A percentile compares a stretch with the other conserved stretches of the same genome.
phyloP scores from a whole-genome alignment of 1,140 invertebrate genomes.

The Cydia pomonella region DNA sequence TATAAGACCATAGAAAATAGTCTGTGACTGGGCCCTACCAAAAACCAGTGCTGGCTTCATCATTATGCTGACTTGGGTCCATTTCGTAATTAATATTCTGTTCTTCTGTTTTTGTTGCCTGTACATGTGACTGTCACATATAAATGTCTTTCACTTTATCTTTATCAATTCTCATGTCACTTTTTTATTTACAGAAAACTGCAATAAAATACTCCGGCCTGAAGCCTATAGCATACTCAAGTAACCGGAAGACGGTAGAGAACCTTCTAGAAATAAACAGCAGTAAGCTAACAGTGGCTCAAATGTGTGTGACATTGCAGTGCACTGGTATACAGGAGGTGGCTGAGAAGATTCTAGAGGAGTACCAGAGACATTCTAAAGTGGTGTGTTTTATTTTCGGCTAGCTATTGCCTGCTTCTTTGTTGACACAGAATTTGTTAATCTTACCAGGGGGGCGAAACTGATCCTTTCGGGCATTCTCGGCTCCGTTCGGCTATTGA shows the following conservation, averaged over 20 bases:
- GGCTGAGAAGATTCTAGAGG: constrained; percentile 59
- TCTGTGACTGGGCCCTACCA: too few relatives aligned
- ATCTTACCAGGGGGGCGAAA: too few relatives aligned
- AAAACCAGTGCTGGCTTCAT: too few relatives aligned
- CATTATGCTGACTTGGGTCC: too few relatives aligned
- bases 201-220: constrained; percentile 69
- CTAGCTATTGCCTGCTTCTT: constrained; percentile 15
- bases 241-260: constrained; percentile 60
- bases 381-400: constrained; percentile 60
- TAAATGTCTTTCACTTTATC: not conserved
- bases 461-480: too few relatives aligned
- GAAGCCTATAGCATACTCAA: constrained; percentile 57
- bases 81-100: too few relatives aligned
- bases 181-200: constrained; percentile 60
- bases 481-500: too few relatives aligned
- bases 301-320: constrained; percentile 59
- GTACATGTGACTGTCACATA: too few relatives aligned
- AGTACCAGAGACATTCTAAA: constrained; percentile 57
- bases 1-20: too few relatives aligned
- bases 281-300: constrained; percentile 52
- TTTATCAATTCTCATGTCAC: not conserved
- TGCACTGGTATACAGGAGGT: constrained; percentile 54
- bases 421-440: not conserved
- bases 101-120: too few relatives aligned
- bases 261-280: constrained; percentile 65